Evolutionary conservation across 1,140 invertebrate species (phyloP).

Genomic region (Caenorhabditis latens): DNA sequence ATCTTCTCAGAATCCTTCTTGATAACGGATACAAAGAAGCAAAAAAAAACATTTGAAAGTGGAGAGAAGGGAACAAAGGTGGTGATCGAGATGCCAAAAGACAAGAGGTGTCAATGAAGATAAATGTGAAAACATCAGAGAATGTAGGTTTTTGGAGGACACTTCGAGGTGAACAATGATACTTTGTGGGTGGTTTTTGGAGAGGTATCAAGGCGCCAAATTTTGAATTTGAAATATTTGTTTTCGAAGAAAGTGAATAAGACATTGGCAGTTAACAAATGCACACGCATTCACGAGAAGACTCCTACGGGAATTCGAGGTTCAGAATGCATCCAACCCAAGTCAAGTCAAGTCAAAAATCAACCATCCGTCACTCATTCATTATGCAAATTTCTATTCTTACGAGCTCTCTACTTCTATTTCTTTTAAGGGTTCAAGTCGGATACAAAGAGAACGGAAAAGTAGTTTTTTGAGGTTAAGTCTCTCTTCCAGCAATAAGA

Average conservation of each 20-base stretch:
- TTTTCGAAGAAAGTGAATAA: not conserved
- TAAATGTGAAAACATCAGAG: slow-evolving; percentile 8
- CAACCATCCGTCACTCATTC: slow-evolving; percentile 53
- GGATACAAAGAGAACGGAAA: not conserved
- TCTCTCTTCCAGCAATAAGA: not conserved
- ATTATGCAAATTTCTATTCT: slow-evolving; percentile 50
- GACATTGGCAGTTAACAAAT: slow-evolving; percentile 5
- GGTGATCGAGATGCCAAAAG: not conserved
- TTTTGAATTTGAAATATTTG: slow-evolving; percentile 4
- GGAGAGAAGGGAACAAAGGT: not conserved
- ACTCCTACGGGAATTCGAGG: slow-evolving; percentile 20
- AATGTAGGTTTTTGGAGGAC: slow-evolving; percentile 49
- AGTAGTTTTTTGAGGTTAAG: not conserved
- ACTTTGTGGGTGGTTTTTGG: slow-evolving; percentile 15
- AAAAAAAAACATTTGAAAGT: not conserved
- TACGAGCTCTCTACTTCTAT: not conserved
- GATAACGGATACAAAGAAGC: slow-evolving; percentile 2
- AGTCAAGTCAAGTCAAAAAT: not conserved
- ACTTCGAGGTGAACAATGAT: slow-evolving; percentile 22
- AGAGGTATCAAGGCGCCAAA: slow-evolving; percentile 32
- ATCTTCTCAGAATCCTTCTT: not conserved
- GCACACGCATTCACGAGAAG: not conserved
- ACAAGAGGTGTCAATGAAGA: slow-evolving; percentile 50
- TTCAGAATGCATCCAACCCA: not conserved
- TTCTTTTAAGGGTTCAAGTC: not conserved